Conservation (phyloP, 2,888 invertebrate genomes). For the Ellobium chinense region DNA sequence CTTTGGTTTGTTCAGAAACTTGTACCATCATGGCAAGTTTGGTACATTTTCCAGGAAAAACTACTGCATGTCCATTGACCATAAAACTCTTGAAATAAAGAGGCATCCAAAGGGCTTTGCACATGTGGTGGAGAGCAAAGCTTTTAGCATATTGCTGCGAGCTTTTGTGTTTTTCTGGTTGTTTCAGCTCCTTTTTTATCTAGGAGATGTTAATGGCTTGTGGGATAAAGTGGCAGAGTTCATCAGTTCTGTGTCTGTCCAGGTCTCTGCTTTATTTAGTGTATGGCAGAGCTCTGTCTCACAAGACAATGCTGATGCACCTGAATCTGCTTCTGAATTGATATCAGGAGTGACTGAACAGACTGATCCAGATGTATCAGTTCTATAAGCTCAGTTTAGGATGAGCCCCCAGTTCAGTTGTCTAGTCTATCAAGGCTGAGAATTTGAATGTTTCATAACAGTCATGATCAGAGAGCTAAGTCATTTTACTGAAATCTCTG, state of each 20-base stretch:
- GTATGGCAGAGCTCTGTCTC: no score
- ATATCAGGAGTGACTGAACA: no score
- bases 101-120: neutral
- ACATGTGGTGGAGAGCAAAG: neutral
- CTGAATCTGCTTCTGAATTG: no score
- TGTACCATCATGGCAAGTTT: conserved; percentile 35
- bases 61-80: conserved; percentile 13
- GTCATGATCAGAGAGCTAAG: no score
- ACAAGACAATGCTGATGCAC: no score
- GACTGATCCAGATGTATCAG: no score
- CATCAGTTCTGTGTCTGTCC: neutral
- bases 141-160: neutral
- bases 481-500: no score
- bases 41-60: conserved; percentile 16
- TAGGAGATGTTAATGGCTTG: neutral
- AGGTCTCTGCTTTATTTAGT: no score
- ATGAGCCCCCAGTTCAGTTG: no score
- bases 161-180: neutral
- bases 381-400: no score
- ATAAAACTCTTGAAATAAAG: neutral
- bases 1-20: conserved; percentile 8
- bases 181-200: conserved; percentile 27
- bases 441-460: no score
- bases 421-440: no score
- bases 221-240: neutral